Base-by-base conservation (phyloP, 2,113 vertebrate species). In the Potamarius usumacintae region DNA sequence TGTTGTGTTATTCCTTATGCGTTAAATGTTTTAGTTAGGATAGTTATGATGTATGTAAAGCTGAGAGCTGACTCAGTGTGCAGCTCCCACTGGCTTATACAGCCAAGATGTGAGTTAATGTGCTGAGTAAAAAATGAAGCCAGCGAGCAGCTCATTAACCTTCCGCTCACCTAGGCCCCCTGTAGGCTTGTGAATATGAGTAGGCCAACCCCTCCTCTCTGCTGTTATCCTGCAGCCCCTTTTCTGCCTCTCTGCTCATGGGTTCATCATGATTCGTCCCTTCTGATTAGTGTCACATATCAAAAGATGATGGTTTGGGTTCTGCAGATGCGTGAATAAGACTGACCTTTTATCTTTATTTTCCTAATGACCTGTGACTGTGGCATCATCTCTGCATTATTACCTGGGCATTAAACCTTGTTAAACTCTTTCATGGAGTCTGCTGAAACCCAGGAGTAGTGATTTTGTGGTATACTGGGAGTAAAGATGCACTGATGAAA, bases 91-190 rank as follows among this genome's bases (percentile, higher is more conserved):
- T 20, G 55, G 15, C 30, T 48, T 12, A 50, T 63, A 12, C 7
- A 5, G 2, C n/a, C 50, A 6, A 69, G 7, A 71, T 67, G 48
- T 30, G 9, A 30, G 12, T 18, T 71, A 55, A 22, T 71, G 77
- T 84, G 74, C 82, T 84, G 1, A 25, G 9, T 42, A 63, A n/a
- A 84, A 67, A 27, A n/a, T 55, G 25, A 60, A 82, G 15, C 25
- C 42, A 62, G 80, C 50, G 50, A 53, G 67, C 48, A 17, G 30
- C 17, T 78, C 48, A 77, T 67, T 79, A 60, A 80, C 74, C 82
- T 85, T 72, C 42, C 78, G 17, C 87, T 85, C 67, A 57, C 50
- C 25, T 25, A 27, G n/a, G 9, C 25, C 65, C 34, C 78, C 78
- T 83, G 71, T n/a, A 67, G 86, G 50, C 63, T 84, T 34, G 17